These are phyloP conservation scores for Atopsyche davidsoni DNA, from an alignment of 1,140 invertebrate genomes.

Conservation along the genomic window DNA sequence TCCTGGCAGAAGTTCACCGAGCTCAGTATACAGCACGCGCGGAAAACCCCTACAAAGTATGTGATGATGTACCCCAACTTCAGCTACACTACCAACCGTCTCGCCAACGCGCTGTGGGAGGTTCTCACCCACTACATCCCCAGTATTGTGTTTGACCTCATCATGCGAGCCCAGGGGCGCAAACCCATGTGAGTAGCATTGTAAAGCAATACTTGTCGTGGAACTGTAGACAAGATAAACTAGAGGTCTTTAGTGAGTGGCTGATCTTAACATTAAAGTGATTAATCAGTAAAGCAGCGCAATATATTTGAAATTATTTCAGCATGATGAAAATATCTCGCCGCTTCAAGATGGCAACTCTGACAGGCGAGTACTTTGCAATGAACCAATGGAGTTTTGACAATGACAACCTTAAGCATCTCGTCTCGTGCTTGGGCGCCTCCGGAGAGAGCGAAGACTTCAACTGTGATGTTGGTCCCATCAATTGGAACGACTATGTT, in stretches of 20 bases:
- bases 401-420: conserved; percentile 62
- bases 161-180: conserved; percentile 61
- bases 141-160: conserved; percentile 69
- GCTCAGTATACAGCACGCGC: conserved; percentile 62
- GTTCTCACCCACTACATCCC: conserved; percentile 71
- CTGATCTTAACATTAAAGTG: no score
- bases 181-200: conserved; percentile 69
- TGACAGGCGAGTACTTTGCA: conserved; percentile 81
- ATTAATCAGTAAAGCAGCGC: no score
- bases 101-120: conserved; percentile 66
- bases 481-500: conserved; percentile 65
- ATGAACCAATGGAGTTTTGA: conserved; percentile 82
- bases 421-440: conserved; percentile 55
- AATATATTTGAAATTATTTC: no score
- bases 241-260: no score
- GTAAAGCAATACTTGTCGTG: no score
- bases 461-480: conserved; percentile 48
- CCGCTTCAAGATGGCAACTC: conserved; percentile 69
- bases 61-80: conserved; percentile 84
- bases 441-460: conserved; percentile 57
- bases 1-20: conserved; percentile 74
- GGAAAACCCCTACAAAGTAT: conserved; percentile 71
- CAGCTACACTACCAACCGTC: conserved; percentile 65
- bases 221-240: no score
- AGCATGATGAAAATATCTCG: conserved; percentile 81